Conservation (phyloP, 2,888 invertebrate species). For the Anoplius nigerrimus region DNA sequence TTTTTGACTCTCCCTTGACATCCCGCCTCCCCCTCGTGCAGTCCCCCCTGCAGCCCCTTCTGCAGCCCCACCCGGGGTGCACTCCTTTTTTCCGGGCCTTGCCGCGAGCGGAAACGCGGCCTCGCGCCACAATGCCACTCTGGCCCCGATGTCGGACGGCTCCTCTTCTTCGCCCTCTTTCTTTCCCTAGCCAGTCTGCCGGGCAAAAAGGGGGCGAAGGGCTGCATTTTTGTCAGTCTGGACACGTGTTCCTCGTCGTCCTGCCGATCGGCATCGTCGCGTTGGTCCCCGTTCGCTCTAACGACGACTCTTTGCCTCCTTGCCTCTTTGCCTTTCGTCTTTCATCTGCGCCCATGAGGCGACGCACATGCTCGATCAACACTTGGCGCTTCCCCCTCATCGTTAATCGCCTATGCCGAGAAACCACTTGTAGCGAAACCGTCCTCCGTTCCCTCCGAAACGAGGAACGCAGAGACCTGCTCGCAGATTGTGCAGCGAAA, state of each 20-base stretch:
- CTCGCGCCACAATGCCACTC: slow-evolving; percentile 41
- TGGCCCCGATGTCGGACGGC: slow-evolving; percentile 5
- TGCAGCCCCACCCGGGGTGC: slow-evolving; percentile 2
- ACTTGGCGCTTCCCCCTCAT: no score
- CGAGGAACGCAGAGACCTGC: no score
- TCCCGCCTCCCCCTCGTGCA: background rate
- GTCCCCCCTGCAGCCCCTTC: background rate
- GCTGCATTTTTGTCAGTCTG: slow-evolving; percentile 68
- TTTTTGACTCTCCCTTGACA: slow-evolving; percentile 1
- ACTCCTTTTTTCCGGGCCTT: slow-evolving; percentile 11
- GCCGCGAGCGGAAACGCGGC: slow-evolving; percentile 45
- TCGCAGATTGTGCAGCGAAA: no score
- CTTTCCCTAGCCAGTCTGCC: background rate
- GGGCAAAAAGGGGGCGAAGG: slow-evolving; percentile 37
- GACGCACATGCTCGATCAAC: background rate
- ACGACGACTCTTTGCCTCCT: background rate
- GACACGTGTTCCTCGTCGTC: slow-evolving; percentile 64
- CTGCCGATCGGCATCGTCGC: slow-evolving; percentile 52
- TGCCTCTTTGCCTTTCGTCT: background rate
- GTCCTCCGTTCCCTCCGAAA: no score
- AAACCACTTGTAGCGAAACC: no score
- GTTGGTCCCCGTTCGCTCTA: slow-evolving; percentile 53
- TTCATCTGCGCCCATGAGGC: background rate
- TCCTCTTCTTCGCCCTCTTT: background rate
- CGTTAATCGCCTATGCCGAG: no score